Base-by-base conservation (phyloP, 2,797 vertebrate species). In the Coregonus sp. region DNA sequence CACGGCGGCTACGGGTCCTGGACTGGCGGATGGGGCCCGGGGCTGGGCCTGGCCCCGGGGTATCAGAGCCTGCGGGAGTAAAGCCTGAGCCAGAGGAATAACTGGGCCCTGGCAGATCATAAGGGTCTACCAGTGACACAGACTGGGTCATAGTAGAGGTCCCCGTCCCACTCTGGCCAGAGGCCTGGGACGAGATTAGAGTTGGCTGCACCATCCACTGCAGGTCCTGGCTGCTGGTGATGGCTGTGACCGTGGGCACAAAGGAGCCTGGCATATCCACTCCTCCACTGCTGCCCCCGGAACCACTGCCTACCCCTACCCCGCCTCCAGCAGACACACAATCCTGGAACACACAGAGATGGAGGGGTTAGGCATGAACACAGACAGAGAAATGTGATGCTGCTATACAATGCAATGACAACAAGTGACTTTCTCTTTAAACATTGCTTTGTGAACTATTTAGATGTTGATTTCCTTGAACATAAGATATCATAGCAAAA, bases 171-270 rank as follows among this genome's bases (percentile, higher is more conserved):
- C 95, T 95, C 66, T 95, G 96, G 35, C 96, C 96, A 84, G 96
- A 96, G 72, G 98, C 97, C 91, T 98, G 96, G 1, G 98, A 99
- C 77, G 98, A 98, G 91, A 97, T 95, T 75, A 99, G 95, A 72
- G 98, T 97, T 9, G 98, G 97, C 80, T 98, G 98, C 74, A 98
- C 97, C 92, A 99, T 93, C 98, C 98, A 99, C 97, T 99, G 98
- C 90, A 99, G 95, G 88, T 99, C 98, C 90, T 97, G 98, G 89
- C 98, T 99, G 86, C 96, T 97, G 88, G 97, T 97, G 93, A 99
- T 99, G 89, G 98, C 97, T 14, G 98, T 99, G 91, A 99, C 97
- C 73, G 98, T 99, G 88, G 98, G 98, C 82, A 99, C 96, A 40
- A 99, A 99, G 89, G 97, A 97, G 91, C 97, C 91, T 33, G 97